Conservation (phyloP, 2,113 vertebrate species). For the Alethe castanea region DNA sequence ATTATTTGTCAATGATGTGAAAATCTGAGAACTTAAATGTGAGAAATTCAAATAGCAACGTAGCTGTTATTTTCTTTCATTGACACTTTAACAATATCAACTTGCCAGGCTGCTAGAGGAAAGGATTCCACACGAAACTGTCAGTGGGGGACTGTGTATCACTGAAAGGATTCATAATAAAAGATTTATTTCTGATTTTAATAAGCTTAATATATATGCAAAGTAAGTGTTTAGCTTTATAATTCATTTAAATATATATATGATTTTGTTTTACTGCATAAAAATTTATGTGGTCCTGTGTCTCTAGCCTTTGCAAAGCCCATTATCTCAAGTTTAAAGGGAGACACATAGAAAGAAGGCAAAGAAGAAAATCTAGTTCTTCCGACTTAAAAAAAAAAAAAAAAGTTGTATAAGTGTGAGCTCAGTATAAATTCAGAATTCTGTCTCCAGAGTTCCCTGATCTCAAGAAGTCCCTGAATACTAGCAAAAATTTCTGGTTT, state of each 20-base stretch:
- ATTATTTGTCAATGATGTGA: neutral
- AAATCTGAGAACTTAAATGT: neutral
- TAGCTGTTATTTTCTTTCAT: neutral
- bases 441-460: conserved; percentile 27
- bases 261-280: neutral
- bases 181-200: neutral
- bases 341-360: neutral
- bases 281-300: neutral
- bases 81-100: neutral
- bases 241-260: neutral
- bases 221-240: neutral
- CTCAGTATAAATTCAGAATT: conserved; percentile 21
- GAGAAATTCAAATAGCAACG: neutral
- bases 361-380: neutral
- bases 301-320: neutral
- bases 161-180: neutral
- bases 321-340: neutral
- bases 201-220: neutral
- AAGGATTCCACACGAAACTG: neutral
- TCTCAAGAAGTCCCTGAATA: conserved; percentile 63
- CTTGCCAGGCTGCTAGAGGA: neutral
- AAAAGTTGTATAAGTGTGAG: neutral
- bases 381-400: neutral
- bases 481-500: conserved; percentile 63
- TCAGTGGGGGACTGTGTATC: neutral